Percentiles rank a stretch among this genome's conserved stretches.
These are phyloP conservation scores for Heteronetta atricapilla DNA, from an alignment of 2,113 vertebrate species.

Conservation along the genomic window DNA sequence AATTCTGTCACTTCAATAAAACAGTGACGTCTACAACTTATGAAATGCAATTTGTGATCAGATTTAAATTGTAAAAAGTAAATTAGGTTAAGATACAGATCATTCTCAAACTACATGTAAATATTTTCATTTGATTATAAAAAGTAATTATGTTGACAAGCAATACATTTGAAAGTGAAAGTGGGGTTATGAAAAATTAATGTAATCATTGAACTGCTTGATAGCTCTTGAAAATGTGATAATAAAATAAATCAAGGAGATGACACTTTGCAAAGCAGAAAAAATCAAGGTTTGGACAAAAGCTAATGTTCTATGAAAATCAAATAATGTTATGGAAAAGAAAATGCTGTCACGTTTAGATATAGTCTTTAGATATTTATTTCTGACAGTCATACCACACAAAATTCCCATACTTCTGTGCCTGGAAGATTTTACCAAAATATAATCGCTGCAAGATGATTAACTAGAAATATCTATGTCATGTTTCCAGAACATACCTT, in stretches of 20 bases:
- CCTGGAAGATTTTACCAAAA: background rate
- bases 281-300: background rate
- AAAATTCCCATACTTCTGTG: background rate
- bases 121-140: conserved; percentile 71
- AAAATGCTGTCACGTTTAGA: background rate
- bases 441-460: background rate
- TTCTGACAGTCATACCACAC: background rate
- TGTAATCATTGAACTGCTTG: conserved; percentile 55
- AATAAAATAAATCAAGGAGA: conserved; percentile 49
- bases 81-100: conserved; percentile 21
- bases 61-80: conserved; percentile 24
- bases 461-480: background rate
- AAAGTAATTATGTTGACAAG: conserved; percentile 64
- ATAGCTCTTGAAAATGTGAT: conserved; percentile 54
- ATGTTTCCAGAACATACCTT: background rate
- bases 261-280: background rate
- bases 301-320: conserved; percentile 3
- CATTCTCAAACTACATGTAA: conserved; percentile 37
- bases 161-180: conserved; percentile 46
- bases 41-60: conserved; percentile 32
- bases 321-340: background rate
- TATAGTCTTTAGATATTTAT: background rate
- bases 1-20: conserved; percentile 29
- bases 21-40: conserved; percentile 27
- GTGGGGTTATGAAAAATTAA: conserved; percentile 59